Evolutionary conservation across 2,113 vertebrate species (phyloP), one percentile per base, ranked within the genome.

Genomic region (Suricata suricatta): DNA sequence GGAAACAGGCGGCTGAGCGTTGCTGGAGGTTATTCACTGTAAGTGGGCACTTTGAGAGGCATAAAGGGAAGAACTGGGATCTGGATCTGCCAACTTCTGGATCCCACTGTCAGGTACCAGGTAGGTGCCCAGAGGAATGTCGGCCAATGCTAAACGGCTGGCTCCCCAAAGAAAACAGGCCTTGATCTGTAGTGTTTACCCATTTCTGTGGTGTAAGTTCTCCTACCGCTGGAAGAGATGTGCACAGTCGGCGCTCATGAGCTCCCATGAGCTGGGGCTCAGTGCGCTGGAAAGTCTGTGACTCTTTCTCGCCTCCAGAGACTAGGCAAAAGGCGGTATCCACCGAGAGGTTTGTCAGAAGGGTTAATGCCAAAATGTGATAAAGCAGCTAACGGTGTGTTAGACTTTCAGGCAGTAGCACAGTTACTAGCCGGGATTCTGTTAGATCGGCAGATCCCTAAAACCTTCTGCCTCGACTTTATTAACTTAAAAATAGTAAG

Each of bases 201-300:
- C 0, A 31, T 64, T 35, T 57, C 82, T 76, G 52, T 12, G 8
- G 35, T 35, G 33, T 64, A 41, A 66, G 41, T 21, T 12, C 2
- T 38, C 25, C 54, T 63, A 10, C 21, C 9, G 2, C 21, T 33
- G 13, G 23, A 68, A 50, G 44, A 35, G 21, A 41, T 1, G 8
- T 2, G 2, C 27, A 25, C 29, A 2, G 11, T 13, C 1, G 1
- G 23, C 44, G 35, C 54, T 44, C 19, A 0, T 4, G 12, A 87
- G 69, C 44, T 52, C n/a, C 23, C 0, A 2, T 9, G n/a, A 66
- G n/a, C 9, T 4, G 19, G 38, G 16, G 6, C 50, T 63, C 23
- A 12, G 0, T 0, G 3, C 33, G 29, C 33, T 7, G 2, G n/a
- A 38, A 21, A 60, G 16, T 54, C 7, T 0, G 47, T 77, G 21